phyloP scores from a whole-genome alignment of 2,888 invertebrate genomes.

The Bombylius discolor region DNA sequence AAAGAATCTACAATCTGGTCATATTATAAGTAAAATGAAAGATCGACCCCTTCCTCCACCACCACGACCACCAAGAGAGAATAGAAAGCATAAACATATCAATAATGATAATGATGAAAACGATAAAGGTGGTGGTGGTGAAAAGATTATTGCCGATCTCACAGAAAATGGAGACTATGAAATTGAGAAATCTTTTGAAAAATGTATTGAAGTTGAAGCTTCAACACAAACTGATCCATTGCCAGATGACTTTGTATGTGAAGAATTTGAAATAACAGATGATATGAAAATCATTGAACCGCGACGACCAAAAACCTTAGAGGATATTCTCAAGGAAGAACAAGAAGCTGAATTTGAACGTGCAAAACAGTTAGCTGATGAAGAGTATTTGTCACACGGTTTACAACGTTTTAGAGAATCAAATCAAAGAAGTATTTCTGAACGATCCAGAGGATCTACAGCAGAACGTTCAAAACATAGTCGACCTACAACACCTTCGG shows the following conservation, averaged over 20 bases:
- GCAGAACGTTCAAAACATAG: conserved; percentile 45
- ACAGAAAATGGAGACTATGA: conserved; percentile 28
- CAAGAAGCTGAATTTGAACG: conserved; percentile 23
- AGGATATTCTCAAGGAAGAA: conserved; percentile 31
- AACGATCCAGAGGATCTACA: conserved; percentile 43
- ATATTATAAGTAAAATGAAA: conserved; percentile 69
- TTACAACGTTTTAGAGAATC: conserved; percentile 41
- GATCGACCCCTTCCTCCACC: conserved; percentile 75
- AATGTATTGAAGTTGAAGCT: conserved; percentile 50
- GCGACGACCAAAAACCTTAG: conserved; percentile 27
- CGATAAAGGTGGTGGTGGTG: conserved; percentile 22
- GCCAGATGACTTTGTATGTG: conserved; percentile 62
- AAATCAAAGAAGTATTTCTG: conserved; percentile 44
- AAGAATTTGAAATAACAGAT: conserved; percentile 38
- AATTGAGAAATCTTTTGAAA: conserved; percentile 23
- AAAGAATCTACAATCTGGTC: conserved; percentile 58
- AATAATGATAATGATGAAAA: conserved; percentile 25
- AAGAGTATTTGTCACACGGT: conserved; percentile 40
- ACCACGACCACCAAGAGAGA: conserved; percentile 64
- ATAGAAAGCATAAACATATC: conserved; percentile 36
- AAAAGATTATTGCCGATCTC: conserved; percentile 13
- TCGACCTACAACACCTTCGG: conserved; percentile 45
- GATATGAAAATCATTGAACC: conserved; percentile 35
- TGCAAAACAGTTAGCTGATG: conserved; percentile 34
- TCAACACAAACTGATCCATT: conserved; percentile 78